A percentile compares a stretch with the other conserved stretches of the same genome.
Evolutionary conservation across 2,888 invertebrate genomes (phyloP).

Genomic region (Cinara cedri): DNA sequence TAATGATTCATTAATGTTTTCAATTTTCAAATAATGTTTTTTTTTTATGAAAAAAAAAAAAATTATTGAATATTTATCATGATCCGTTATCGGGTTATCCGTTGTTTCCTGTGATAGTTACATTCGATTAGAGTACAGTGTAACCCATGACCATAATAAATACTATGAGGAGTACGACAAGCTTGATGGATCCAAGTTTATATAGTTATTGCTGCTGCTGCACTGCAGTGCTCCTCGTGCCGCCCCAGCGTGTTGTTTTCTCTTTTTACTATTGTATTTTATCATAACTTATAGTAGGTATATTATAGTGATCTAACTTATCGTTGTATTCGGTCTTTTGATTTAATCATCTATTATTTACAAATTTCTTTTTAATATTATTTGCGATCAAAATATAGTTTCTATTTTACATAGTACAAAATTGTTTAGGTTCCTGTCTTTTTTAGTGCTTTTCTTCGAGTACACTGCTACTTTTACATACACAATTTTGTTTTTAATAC

Average conservation of each 20-base stretch:
- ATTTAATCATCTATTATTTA: constrained; percentile 35
- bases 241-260: constrained; percentile 51
- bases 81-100: too few relatives aligned
- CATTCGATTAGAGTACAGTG: not conserved
- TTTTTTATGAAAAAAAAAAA: too few relatives aligned
- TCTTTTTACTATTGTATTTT: constrained; percentile 34
- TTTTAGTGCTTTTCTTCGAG: not conserved
- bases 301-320: not conserved
- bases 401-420: not conserved
- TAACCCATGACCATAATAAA: not conserved
- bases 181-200: constrained; percentile 1
- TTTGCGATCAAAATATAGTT: constrained; percentile 6
- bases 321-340: constrained; percentile 4
- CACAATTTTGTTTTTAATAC: not conserved
- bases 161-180: not conserved
- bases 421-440: not conserved
- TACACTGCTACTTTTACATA: not conserved
- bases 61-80: too few relatives aligned
- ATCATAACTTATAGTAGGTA: constrained; percentile 13
- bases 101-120: too few relatives aligned
- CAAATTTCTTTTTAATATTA: constrained; percentile 1
- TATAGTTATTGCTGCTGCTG: constrained; percentile 1
- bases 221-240: constrained; percentile 50
- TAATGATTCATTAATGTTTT: too few relatives aligned
- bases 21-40: too few relatives aligned